Conservation (phyloP, 1,140 invertebrate genomes). For the Saccostrea glomerata region DNA sequence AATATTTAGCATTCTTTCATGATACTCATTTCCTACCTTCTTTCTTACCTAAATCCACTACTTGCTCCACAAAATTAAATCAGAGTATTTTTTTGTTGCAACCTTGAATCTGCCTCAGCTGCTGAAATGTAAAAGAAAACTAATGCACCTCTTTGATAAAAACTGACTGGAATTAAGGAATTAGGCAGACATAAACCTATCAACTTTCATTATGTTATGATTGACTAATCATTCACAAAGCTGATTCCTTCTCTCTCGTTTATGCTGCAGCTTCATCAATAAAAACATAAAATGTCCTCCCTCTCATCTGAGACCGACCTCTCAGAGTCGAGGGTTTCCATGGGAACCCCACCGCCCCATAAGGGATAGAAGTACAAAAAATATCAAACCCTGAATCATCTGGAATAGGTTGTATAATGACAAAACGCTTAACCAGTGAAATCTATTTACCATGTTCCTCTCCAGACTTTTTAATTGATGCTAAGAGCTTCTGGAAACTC, state of each 20-base stretch:
- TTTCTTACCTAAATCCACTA: not conserved
- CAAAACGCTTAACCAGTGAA: not conserved
- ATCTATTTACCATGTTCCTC: not conserved
- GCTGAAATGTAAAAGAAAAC: conserved; percentile 12
- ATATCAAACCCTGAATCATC: not conserved
- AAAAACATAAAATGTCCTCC: conserved; percentile 18
- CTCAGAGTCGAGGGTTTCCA: not conserved
- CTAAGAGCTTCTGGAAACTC: not conserved
- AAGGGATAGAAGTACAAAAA: not conserved
- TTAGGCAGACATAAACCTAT: conserved; percentile 28
- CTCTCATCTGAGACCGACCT: not conserved
- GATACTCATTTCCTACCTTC: no score
- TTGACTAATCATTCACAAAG: conserved; percentile 36
- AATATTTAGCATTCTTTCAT: no score
- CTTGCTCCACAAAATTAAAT: not conserved
- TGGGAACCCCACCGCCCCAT: not conserved
- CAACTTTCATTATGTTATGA: conserved; percentile 21
- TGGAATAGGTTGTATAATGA: conserved; percentile 1
- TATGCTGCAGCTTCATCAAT: not conserved
- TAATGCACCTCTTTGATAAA: not conserved
- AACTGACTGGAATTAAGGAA: not conserved
- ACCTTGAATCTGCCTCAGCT: not conserved
- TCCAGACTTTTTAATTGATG: not conserved
- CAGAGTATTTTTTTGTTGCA: not conserved
- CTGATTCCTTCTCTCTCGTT: not conserved